A percentile compares a stretch with the other conserved stretches of the same genome.
Conservation (phyloP, 2,113 vertebrate genomes). For the Desmodus rotundus region DNA sequence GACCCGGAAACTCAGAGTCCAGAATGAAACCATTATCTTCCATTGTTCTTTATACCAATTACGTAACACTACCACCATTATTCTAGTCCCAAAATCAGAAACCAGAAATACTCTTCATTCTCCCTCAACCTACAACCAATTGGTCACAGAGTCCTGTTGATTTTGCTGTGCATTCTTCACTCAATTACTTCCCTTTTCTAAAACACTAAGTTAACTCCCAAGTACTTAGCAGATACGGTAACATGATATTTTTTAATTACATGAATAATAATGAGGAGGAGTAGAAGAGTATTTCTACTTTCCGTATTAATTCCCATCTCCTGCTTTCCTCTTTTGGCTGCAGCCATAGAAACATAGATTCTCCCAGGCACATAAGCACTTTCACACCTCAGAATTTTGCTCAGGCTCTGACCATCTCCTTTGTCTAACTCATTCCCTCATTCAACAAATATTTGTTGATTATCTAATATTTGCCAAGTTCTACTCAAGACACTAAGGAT, state of each 20-base stretch:
- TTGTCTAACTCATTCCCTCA: neutral
- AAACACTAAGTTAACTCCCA: neutral
- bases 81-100: neutral
- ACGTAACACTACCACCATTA: neutral
- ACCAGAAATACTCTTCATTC: neutral
- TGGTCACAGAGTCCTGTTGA: neutral
- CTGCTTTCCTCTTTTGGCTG: neutral
- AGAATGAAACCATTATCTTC: neutral
- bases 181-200: neutral
- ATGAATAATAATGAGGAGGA: neutral
- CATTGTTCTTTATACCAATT: neutral
- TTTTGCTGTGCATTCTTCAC: neutral
- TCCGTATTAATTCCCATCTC: neutral
- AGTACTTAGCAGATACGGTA: neutral
- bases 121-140: neutral
- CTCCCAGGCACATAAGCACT: neutral
- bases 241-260: neutral
- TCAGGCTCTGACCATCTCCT: neutral
- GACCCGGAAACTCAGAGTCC: neutral
- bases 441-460: neutral
- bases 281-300: neutral
- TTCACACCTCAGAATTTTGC: neutral
- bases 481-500: neutral
- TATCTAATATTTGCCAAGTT: neutral
- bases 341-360: neutral